Evolutionary conservation across 2,888 invertebrate species (phyloP), one percentile per base, ranked within the genome.

Genomic region (Conomelus anceps): DNA sequence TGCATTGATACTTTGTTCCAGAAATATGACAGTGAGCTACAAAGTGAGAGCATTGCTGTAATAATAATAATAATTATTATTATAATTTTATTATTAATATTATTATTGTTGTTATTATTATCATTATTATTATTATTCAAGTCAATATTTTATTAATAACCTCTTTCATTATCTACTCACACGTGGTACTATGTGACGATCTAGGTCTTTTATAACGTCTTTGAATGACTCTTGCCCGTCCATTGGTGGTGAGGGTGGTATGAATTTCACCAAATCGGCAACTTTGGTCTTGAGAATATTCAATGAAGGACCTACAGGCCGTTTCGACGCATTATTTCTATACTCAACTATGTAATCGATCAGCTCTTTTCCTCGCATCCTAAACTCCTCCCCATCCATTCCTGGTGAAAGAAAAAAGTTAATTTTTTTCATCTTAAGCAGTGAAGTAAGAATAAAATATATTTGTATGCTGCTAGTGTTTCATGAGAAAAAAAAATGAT

Each of bases 291-390:
- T 63, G n/a, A 63, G 63, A n/a, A 63, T 94, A 90, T 94, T 93
- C 7, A 94, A 93, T 89, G 93, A 92, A 0, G 94, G 94, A 1
- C 94, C 93, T 3, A 94, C 94, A n/a, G 93, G 92, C 20, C 94
- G 91, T 20, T 93, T 92, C 0, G 92, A 92, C 86, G 94, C 92
- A 11, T 92, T 93, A 89, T 94, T 93, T 93, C 94, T 92, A 91
- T 94, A 94, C 89, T 94, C 93, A 87, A 94, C 94, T 63, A 94
- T 94, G 92, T 94, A 94, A 92, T 95, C 94, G 87, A 95, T 93
- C 94, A 94, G 94, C 92, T 94, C 93, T 90, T 93, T 93, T 11
- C 94, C 94, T 23, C 93, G 92, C 85, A 92, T 91, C 6, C 94
- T 92, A 91, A 94, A 94, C 90, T 93, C 94, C 41, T 93, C 92